Evolutionary conservation across 2,113 vertebrate genomes (phyloP).

Genomic region (Crotalus horridus): DNA sequence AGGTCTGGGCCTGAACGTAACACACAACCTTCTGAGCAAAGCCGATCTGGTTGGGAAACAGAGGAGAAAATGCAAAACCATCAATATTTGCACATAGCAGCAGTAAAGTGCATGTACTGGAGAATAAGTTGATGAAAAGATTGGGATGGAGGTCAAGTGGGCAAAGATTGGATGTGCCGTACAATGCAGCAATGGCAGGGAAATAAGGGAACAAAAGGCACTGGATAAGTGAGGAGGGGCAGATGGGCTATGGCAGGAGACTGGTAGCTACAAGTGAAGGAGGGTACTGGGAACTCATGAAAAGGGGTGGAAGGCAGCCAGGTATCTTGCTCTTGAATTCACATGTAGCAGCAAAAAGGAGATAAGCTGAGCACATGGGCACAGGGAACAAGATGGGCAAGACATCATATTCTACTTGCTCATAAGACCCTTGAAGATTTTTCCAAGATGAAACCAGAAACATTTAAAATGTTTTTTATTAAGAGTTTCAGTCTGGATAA

Average conservation of each 20-base stretch:
- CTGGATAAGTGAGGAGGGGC: background rate
- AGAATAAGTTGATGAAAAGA: background rate
- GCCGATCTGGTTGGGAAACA: background rate
- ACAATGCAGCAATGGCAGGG: background rate
- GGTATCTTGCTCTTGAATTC: background rate
- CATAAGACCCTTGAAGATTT: background rate
- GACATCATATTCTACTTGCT: background rate
- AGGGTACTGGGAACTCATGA: background rate
- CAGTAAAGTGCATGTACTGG: background rate
- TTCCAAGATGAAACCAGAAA: background rate
- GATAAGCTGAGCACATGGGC: background rate
- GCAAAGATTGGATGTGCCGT: background rate
- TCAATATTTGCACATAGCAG: background rate
- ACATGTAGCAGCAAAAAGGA: background rate
- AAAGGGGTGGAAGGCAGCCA: background rate
- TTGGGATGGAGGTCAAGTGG: background rate
- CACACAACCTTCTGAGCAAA: background rate
- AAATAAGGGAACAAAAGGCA: background rate
- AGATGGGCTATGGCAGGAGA: background rate
- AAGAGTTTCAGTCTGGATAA: background rate
- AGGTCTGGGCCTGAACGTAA: background rate
- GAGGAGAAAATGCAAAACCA: background rate
- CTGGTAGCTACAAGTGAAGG: background rate
- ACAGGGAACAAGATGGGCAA: background rate
- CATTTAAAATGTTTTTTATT: background rate